Evolutionary conservation across 1,140 invertebrate species (phyloP).

Genomic region (Epicauta chinensis): DNA sequence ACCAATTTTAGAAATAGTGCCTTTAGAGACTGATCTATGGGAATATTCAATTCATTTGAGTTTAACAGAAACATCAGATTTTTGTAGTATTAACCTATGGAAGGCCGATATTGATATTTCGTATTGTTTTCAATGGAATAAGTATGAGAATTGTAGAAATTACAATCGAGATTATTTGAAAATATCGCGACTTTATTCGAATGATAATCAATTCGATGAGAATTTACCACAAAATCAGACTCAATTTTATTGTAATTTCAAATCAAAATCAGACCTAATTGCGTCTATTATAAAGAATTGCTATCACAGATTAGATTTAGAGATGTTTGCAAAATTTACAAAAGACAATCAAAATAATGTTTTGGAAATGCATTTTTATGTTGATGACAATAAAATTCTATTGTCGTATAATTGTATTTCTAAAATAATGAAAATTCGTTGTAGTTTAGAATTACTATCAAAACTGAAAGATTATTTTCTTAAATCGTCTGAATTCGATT

Average conservation of each 20-base stretch:
- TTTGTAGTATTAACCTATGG: conserved; percentile 3
- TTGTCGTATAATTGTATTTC: conserved; percentile 9
- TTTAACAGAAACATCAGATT: not conserved
- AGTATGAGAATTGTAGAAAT: conserved; percentile 4
- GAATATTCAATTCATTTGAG: not conserved
- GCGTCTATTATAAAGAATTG: conserved; percentile 19
- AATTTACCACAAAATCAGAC: conserved; percentile 12
- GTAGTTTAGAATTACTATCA: not conserved
- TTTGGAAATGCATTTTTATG: conserved; percentile 16
- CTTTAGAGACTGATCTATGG: conserved; percentile 8
- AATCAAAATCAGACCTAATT: conserved; percentile 6
- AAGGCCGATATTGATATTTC: conserved; percentile 17
- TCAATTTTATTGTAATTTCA: conserved; percentile 15
- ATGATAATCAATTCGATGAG: not conserved
- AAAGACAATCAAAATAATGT: conserved; percentile 10
- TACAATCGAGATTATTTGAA: conserved; percentile 2
- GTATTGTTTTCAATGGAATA: conserved; percentile 21
- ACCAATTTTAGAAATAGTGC: conserved; percentile 14
- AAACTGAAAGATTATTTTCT: no score
- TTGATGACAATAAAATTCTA: conserved; percentile 11
- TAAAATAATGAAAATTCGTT: conserved; percentile 9
- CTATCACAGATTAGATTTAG: conserved; percentile 22
- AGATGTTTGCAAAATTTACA: conserved; percentile 18
- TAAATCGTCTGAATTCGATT: no score
- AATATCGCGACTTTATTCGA: conserved; percentile 14